phyloP scores from a whole-genome alignment of 1,140 invertebrate species.

The Polyergus mexicanus region DNA sequence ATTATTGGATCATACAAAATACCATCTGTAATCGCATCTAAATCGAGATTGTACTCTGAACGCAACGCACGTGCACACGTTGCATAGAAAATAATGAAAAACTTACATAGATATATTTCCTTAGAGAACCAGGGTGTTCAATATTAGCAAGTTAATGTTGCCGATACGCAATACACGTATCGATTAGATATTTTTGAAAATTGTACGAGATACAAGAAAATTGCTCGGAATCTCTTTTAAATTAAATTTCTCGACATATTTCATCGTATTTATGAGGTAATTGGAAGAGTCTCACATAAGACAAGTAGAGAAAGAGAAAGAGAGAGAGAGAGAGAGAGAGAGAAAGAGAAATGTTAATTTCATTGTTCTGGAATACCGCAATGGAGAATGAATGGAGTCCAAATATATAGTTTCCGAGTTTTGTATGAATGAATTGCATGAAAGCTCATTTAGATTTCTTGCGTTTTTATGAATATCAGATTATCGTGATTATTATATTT shows the following conservation, averaged over 20 bases:
- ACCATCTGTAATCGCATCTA: conserved; percentile 5
- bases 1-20: background rate
- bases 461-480: background rate
- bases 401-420: conserved; percentile 11
- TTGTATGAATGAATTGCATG: background rate
- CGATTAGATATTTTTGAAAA: conserved; percentile 34
- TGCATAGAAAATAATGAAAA: conserved; percentile 23
- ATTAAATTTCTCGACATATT: conserved; percentile 18
- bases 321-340: too few species aligned
- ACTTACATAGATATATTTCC: background rate
- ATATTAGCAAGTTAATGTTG: conserved; percentile 24
- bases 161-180: background rate
- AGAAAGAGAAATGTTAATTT: background rate
- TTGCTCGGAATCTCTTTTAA: background rate
- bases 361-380: conserved; percentile 25
- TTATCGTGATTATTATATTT: conserved; percentile 7
- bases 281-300: background rate
- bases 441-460: background rate
- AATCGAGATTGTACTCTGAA: background rate
- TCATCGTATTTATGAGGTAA: conserved; percentile 38
- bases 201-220: conserved; percentile 19
- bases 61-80: conserved; percentile 6
- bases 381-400: background rate
- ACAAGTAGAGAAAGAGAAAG: background rate
- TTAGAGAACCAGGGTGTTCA: background rate